Conservation (phyloP, 2,888 invertebrate species). For the Malacosoma neustria region DNA sequence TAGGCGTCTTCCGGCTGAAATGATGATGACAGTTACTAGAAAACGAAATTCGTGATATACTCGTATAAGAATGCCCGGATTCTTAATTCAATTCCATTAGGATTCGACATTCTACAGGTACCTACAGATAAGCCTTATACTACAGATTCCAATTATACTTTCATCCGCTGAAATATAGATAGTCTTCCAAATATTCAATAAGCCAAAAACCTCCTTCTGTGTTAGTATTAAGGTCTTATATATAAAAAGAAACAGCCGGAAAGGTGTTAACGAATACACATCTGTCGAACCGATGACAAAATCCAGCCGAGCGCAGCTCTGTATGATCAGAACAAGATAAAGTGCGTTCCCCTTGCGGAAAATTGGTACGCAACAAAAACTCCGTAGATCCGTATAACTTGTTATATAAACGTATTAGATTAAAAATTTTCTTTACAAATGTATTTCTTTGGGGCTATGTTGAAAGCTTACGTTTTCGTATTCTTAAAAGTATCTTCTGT, state of each 20-base stretch:
- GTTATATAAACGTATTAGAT: no score
- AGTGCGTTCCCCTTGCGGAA: constrained; percentile 26
- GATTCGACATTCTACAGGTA: constrained; percentile 15
- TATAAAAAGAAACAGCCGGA: neutral
- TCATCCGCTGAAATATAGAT: neutral
- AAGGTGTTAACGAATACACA: neutral
- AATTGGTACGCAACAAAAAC: constrained; percentile 19
- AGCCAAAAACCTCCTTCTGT: constrained; percentile 8
- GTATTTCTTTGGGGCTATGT: no score
- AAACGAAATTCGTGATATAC: no score
- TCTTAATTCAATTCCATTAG: constrained; percentile 21
- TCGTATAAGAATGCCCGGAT: no score
- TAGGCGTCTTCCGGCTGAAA: no score
- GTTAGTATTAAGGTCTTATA: constrained; percentile 4
- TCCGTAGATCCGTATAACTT: no score
- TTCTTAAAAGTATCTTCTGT: no score
- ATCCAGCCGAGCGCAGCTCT: constrained; percentile 7
- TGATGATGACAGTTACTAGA: no score
- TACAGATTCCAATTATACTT: constrained; percentile 22
- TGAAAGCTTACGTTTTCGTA: no score
- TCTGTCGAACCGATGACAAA: constrained; percentile 12
- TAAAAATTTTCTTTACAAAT: no score
- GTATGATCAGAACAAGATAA: constrained; percentile 22
- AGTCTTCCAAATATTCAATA: neutral
- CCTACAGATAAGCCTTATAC: constrained; percentile 10